A percentile compares a stretch with the other conserved stretches of the same genome.
phyloP scores from a whole-genome alignment of 2,888 invertebrate species.

The Ctena decussata region DNA sequence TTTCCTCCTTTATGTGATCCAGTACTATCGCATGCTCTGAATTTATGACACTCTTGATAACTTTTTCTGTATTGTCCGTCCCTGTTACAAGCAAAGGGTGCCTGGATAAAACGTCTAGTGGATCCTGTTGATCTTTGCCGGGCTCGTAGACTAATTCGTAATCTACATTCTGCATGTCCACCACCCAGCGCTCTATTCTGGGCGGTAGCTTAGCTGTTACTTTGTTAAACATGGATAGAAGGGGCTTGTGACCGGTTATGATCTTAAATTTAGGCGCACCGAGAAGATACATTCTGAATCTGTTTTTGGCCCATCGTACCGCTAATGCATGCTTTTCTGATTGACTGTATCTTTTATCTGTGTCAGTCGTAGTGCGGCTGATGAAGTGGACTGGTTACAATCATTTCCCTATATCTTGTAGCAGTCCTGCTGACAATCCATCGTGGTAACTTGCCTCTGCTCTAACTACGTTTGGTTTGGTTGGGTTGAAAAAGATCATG shows the following conservation, averaged over 20 bases:
- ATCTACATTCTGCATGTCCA: not conserved
- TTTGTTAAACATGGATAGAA: slow-evolving; percentile 26
- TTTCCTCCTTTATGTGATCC: not conserved
- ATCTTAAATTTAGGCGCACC: slow-evolving; percentile 51
- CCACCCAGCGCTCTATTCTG: not conserved
- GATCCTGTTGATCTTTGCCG: not conserved
- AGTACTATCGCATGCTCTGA: not conserved
- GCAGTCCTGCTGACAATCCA: slow-evolving; percentile 15
- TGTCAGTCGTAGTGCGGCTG: too few relatives aligned
- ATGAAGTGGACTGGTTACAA: slow-evolving; percentile 41
- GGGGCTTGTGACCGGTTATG: slow-evolving; percentile 34
- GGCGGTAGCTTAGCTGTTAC: not conserved
- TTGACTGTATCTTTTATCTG: slow-evolving; percentile 15
- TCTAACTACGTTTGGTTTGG: slow-evolving; percentile 29
- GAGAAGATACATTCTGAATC: slow-evolving; percentile 43
- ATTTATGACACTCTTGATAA: not conserved
- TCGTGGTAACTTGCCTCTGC: too few relatives aligned
- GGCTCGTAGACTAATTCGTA: not conserved
- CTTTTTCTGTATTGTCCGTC: not conserved
- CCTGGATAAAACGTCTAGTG: not conserved
- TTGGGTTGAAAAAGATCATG: slow-evolving; percentile 28
- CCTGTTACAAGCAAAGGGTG: not conserved
- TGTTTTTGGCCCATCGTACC: slow-evolving; percentile 19
- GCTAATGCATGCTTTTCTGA: slow-evolving; percentile 32
- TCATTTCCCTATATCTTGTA: slow-evolving; percentile 18